Conservation (phyloP, 1,140 invertebrate genomes). For the Sitophilus oryzae region DNA sequence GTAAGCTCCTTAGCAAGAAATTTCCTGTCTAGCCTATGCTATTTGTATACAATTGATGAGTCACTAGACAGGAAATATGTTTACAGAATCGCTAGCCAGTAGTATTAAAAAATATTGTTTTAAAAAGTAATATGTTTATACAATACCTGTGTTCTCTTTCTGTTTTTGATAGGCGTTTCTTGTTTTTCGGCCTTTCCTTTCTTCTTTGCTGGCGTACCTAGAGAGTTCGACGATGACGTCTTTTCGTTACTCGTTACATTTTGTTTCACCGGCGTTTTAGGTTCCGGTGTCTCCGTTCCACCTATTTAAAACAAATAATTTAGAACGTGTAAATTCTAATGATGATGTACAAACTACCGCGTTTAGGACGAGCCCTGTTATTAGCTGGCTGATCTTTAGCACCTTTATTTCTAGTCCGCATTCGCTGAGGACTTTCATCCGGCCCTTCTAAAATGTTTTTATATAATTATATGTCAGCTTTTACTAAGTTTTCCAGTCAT, state of each 20-base stretch:
- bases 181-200: constrained; percentile 45
- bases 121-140: neutral
- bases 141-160: constrained; percentile 59
- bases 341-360: constrained; percentile 32
- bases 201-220: constrained; percentile 43
- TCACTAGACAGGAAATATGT: no score
- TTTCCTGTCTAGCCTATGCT: no score
- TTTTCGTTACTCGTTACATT: constrained; percentile 46
- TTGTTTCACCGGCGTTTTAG: constrained; percentile 51
- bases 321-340: neutral
- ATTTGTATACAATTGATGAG: no score
- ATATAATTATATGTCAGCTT: no score
- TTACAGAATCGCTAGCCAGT: no score
- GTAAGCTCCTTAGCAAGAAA: no score
- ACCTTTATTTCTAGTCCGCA: constrained; percentile 79
- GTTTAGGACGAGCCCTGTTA: constrained; percentile 45
- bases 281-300: constrained; percentile 66
- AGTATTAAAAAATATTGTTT: no score
- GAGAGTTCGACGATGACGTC: constrained; percentile 33
- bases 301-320: constrained; percentile 39
- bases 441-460: constrained; percentile 52
- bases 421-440: constrained; percentile 75
- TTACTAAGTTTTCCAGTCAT: no score
- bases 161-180: constrained; percentile 61
- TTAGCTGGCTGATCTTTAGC: constrained; percentile 60